Evolutionary conservation across 64 coral and sea anemone species (phyloP).

Genomic region (Dendronephthya gigantea): DNA sequence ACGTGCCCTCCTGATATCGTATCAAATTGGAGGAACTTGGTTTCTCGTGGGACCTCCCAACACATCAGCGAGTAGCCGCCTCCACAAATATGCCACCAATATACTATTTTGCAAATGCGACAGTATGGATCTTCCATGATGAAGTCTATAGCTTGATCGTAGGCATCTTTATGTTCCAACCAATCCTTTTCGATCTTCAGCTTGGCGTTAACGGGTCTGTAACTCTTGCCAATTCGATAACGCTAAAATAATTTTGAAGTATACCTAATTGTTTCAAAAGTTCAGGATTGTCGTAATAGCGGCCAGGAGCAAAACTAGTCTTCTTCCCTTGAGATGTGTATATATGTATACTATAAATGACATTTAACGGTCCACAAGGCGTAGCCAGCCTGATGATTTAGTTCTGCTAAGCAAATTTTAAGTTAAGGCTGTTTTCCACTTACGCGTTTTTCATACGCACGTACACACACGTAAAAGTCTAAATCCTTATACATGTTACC

Average conservation of each 20-base stretch:
- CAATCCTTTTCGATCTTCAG: neutral
- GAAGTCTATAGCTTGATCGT: neutral
- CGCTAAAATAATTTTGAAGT: neutral
- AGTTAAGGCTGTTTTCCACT: no score
- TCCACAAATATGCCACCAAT: neutral
- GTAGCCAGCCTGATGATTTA: no score
- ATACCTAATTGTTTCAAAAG: no score
- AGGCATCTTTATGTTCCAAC: neutral
- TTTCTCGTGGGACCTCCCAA: neutral
- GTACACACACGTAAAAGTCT: no score
- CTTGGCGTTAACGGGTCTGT: neutral
- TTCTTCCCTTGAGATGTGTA: no score
- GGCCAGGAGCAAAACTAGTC: no score
- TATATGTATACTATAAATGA: no score
- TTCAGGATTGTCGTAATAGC: no score
- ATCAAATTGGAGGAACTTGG: neutral
- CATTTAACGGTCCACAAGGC: no score
- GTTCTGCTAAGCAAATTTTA: no score
- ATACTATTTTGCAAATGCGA: conserved; percentile 21
- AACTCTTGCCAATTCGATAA: neutral
- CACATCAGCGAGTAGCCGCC: neutral
- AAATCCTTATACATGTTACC: no score
- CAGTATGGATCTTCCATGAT: conserved; percentile 14
- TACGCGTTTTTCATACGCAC: no score
- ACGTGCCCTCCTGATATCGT: neutral